phyloP scores from a whole-genome alignment of 2,888 invertebrate genomes.

The Lithophane leautieri region DNA sequence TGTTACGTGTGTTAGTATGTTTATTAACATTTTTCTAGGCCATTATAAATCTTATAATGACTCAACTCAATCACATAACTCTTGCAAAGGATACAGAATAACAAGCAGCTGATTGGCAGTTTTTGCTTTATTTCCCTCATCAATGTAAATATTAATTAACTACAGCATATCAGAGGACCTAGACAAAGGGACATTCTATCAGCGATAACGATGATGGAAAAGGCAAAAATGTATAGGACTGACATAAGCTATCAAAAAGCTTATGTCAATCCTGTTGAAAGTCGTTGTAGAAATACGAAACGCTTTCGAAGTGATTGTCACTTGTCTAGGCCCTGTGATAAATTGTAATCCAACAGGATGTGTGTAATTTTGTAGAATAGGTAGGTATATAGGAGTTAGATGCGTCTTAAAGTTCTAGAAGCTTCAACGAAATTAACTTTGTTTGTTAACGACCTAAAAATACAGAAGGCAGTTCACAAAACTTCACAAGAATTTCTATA shows the following conservation, averaged over 20 bases:
- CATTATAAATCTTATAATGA: conserved; percentile 37
- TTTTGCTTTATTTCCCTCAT: conserved; percentile 50
- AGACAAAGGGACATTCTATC: too few species aligned
- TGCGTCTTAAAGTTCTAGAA: conserved; percentile 14
- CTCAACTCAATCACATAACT: conserved; percentile 46
- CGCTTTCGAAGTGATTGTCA: too few species aligned
- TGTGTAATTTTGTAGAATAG: conserved; percentile 1
- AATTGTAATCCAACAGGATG: conserved; percentile 29
- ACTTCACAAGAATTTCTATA: conserved; percentile 66
- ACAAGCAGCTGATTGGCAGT: conserved; percentile 46
- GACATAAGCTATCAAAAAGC: too few species aligned
- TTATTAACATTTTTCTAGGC: conserved; percentile 14
- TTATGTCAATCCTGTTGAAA: too few species aligned
- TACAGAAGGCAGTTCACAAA: conserved; percentile 50
- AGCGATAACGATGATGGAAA: too few species aligned
- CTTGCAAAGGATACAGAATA: conserved; percentile 40
- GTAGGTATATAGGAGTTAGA: neutral
- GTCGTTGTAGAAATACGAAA: too few species aligned
- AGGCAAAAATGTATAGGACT: too few species aligned
- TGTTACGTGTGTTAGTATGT: neutral
- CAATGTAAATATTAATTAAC: conserved; percentile 48
- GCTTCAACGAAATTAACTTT: conserved; percentile 23
- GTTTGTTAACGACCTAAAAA: conserved; percentile 37
- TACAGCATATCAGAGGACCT: conserved; percentile 19
- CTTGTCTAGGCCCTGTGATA: too few species aligned